Evolutionary conservation across 2,797 vertebrate species (phyloP).

Genomic region (Garrulus glandarius): DNA sequence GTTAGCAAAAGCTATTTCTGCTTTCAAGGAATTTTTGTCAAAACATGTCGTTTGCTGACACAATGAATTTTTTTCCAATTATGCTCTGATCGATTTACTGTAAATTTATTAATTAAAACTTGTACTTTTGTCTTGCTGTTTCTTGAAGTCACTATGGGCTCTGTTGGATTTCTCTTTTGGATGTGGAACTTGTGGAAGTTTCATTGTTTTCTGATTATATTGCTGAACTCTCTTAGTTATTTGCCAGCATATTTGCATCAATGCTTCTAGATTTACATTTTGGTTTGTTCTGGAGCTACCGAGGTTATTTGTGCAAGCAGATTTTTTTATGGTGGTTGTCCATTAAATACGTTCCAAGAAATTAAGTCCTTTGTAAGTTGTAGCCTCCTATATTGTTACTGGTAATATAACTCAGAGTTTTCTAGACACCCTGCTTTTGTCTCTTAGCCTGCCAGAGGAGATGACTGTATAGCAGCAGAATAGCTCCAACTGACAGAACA

Average conservation of each 20-base stretch:
- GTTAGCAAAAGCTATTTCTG: neutral
- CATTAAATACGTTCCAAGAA: neutral
- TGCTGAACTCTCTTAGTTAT: neutral
- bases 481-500: neutral
- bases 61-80: rapidly evolving
- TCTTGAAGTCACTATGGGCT: neutral
- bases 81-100: neutral
- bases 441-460: neutral
- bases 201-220: neutral
- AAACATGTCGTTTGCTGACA: neutral
- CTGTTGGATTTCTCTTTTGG: neutral
- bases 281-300: neutral
- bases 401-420: neutral
- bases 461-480: neutral
- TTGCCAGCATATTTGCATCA: neutral
- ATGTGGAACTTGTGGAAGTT: neutral
- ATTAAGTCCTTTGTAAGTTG: neutral
- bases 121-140: neutral
- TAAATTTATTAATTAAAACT: neutral
- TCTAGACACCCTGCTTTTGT: neutral
- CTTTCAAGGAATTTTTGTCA: neutral
- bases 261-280: neutral
- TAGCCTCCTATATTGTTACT: neutral
- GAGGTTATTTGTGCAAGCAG: neutral
- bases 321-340: neutral